Base-by-base conservation (phyloP, 92 coral and sea anemone species). In the Heteractis magnifica region DNA sequence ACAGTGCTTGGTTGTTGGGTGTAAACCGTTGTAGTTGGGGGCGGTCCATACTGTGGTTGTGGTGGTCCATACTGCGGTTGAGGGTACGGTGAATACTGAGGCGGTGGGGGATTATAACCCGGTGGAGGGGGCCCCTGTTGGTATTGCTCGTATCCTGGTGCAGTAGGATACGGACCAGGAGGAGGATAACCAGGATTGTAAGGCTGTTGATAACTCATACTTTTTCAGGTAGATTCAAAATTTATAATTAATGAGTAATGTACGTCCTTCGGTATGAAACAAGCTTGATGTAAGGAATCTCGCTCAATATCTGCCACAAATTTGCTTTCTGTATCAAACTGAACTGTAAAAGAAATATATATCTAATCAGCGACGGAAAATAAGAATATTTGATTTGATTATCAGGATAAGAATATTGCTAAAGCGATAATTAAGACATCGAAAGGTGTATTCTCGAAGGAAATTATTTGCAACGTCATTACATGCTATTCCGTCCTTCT, bases 41-140 rank as follows among this genome's bases (percentile, higher is more conserved):
- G 92, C 48, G 92, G 89, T 77, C 84, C 80, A 34, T 78, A 78
- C 60, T 87, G 89, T 58, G 84, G 86, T 6, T 82, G 82, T 0
- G 89, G 87, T 8, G 89, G 95, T 71, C 88, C 90, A 58, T 91
- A 86, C 6, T 82, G 91, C 21, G 80, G 90, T 60, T 74, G 91
- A 1, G 79, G 88, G 71, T 88, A 84, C 3, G 84, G 90, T 15
- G 90, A 82, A 68, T 87, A 87, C 16, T 76, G 84, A 5, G 91
- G 88, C 1, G 92, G 92, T 4, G 85, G 92, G 56, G 83, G 89
- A 52, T 77, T 64, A 56, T 89, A 94, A 10, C 93, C 94, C 11
- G 97, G 95, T 6, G 97, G 97, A 23, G 96, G 93, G 8, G 88
- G 89, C 4, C 98, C 98, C 83, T 94, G 95, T 85, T 95, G 98